Conservation (phyloP, 2,888 invertebrate genomes). For the Bibio marci region DNA sequence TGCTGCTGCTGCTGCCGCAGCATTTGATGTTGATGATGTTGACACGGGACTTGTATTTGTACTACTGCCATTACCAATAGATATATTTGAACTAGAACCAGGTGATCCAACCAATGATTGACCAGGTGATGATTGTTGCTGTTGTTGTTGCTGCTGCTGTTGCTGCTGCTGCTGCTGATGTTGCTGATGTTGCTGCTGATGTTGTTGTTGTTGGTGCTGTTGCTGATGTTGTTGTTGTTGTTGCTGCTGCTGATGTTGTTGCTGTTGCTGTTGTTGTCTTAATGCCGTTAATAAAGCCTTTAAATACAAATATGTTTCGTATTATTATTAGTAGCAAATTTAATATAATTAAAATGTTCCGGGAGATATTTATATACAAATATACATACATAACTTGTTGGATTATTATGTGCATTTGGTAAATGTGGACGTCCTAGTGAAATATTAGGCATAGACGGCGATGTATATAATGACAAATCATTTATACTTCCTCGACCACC, state of each 20-base stretch:
- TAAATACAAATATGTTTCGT: too few species aligned
- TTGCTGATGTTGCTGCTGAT: slow-evolving; percentile 9
- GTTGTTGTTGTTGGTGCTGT: slow-evolving; percentile 34
- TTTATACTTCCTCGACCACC: slow-evolving; percentile 48
- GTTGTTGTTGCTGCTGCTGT: slow-evolving; percentile 45
- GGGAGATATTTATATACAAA: too few species aligned
- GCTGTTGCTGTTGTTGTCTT: slow-evolving; percentile 16
- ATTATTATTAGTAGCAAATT: too few species aligned
- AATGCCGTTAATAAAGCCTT: slow-evolving; percentile 23
- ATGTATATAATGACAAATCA: slow-evolving; percentile 71
- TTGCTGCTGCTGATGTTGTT: slow-evolving; percentile 23
- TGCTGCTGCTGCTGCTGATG: slow-evolving; percentile 9
- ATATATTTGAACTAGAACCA: too few species aligned
- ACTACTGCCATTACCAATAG: too few species aligned
- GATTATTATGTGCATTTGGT: slow-evolving; percentile 22
- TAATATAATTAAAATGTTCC: too few species aligned
- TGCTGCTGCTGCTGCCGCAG: slow-evolving; percentile 17
- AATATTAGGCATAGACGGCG: slow-evolving; percentile 94
- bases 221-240: slow-evolving; percentile 23
- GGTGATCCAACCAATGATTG: too few species aligned
- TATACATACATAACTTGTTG: too few species aligned
- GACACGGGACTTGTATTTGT: too few species aligned
- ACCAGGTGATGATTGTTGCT: slow-evolving; percentile 16
- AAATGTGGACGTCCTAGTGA: slow-evolving; percentile 72
- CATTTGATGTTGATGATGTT: slow-evolving; percentile 11